phyloP scores from a whole-genome alignment of 35 echinoderm and acorn worm genomes.

The Antedon bifida region DNA sequence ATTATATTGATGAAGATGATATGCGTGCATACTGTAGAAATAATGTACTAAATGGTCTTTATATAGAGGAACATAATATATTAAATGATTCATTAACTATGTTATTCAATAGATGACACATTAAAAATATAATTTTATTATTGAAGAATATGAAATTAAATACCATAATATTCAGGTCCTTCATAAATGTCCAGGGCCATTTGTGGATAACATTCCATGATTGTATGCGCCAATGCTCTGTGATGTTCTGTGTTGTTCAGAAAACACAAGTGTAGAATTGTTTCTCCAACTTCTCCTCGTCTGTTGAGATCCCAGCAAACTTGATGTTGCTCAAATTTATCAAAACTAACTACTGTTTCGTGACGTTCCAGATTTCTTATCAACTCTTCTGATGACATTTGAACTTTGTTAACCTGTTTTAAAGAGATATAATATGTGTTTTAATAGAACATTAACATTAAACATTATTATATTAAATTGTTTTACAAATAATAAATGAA shows the following conservation, averaged over 20 bases:
- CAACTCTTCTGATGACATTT: slow-evolving; percentile 36
- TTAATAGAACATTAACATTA: too few species aligned
- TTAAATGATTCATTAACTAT: too few species aligned
- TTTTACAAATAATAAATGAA: too few species aligned
- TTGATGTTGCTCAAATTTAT: slow-evolving; percentile 44
- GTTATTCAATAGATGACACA: too few species aligned
- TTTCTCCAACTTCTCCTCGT: slow-evolving; percentile 77
- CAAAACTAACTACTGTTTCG: slow-evolving; percentile 32
- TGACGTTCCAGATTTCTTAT: slow-evolving; percentile 29
- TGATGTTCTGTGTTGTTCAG: slow-evolving; percentile 64
- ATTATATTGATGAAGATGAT: neutral
- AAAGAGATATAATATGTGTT: neutral
- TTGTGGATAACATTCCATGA: slow-evolving; percentile 50
- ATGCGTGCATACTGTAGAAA: too few species aligned
- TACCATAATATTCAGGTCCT: slow-evolving; percentile 80
- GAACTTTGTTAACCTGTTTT: neutral
- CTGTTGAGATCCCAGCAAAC: slow-evolving; percentile 70
- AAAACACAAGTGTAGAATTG: slow-evolving; percentile 81
- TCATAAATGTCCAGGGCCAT: slow-evolving; percentile 74
- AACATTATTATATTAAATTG: too few species aligned
- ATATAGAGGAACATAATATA: too few species aligned
- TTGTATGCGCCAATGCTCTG: slow-evolving; percentile 37
- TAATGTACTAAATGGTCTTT: too few species aligned
- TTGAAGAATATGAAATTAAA: too few species aligned
- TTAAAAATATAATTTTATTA: too few species aligned